Percentiles rank a stretch among this genome's conserved stretches.
Conservation (phyloP, 2,113 vertebrate genomes). For the Hydropotes inermis region DNA sequence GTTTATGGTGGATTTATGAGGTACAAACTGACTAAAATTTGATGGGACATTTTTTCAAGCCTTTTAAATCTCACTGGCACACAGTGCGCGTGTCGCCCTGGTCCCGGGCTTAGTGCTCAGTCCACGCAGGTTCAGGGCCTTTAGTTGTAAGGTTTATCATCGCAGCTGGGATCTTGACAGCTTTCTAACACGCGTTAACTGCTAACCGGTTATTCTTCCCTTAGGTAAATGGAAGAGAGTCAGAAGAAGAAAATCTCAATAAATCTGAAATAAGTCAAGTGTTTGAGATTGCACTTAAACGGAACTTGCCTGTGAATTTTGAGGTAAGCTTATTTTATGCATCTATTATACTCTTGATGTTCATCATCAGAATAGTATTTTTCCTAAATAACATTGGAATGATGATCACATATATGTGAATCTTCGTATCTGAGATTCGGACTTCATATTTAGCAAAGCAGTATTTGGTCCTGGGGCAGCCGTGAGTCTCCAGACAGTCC, state of each 20-base stretch:
- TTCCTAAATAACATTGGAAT: background rate
- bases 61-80: background rate
- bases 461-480: too few species aligned
- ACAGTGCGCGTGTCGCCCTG: background rate
- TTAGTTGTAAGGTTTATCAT: conserved; percentile 45
- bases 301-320: conserved; percentile 98
- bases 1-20: background rate
- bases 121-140: conserved; percentile 13
- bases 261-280: conserved; percentile 99
- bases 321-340: conserved; percentile 90
- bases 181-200: conserved; percentile 74
- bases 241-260: conserved; percentile 97
- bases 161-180: conserved; percentile 61
- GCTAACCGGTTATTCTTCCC: conserved; percentile 77
- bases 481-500: background rate
- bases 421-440: background rate
- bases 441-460: background rate
- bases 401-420: background rate
- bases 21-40: background rate
- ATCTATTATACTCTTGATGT: conserved; percentile 33
- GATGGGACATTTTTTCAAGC: background rate
- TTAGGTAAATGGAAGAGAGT: conserved; percentile 93
- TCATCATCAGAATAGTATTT: background rate
- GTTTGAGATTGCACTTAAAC: conserved; percentile 99
- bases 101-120: background rate